Conservation (phyloP, 1,140 invertebrate genomes). For the Drosophila kohkoa region DNA sequence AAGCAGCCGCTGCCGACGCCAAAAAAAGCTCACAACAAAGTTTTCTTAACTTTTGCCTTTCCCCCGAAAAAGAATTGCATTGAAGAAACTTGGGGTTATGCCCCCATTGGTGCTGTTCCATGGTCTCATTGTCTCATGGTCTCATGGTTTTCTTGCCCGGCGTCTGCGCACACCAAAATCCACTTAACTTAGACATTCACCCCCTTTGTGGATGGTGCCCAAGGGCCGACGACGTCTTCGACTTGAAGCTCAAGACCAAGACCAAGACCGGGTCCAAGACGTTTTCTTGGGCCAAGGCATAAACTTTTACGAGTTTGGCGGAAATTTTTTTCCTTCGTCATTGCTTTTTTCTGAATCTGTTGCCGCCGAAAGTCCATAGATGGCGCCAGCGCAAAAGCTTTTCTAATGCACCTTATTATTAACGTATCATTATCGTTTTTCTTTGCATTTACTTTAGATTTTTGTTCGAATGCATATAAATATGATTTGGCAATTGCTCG, state of each 20-base stretch:
- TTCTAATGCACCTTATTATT: background rate
- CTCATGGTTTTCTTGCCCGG: slow-evolving; percentile 10
- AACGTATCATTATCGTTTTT: background rate
- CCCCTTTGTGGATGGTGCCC: slow-evolving; percentile 23
- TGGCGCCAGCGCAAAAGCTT: slow-evolving; percentile 72
- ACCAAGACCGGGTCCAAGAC: slow-evolving; percentile 37
- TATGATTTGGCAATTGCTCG: slow-evolving; percentile 5
- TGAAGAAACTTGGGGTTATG: slow-evolving; percentile 52
- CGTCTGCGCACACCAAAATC: slow-evolving; percentile 56
- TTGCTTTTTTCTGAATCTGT: slow-evolving; percentile 9
- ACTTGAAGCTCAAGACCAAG: too few species aligned
- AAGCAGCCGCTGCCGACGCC: slow-evolving; percentile 23
- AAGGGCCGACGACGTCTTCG: too few species aligned
- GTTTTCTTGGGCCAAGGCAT: slow-evolving; percentile 26
- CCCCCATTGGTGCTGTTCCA: slow-evolving; percentile 1
- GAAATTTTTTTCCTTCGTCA: slow-evolving; percentile 36
- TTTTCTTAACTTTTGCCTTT: slow-evolving; percentile 47
- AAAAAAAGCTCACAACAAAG: slow-evolving; percentile 63
- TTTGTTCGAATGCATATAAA: background rate
- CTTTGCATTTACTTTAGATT: background rate
- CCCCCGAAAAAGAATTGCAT: slow-evolving; percentile 47
- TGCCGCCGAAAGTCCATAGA: slow-evolving; percentile 47
- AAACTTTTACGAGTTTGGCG: slow-evolving; percentile 61
- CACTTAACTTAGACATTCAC: slow-evolving; percentile 63
- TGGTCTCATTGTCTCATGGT: background rate